These are phyloP conservation scores for Nansenia antarctica DNA, from an alignment of 2,113 vertebrate genomes.

Conservation along the genomic window DNA sequence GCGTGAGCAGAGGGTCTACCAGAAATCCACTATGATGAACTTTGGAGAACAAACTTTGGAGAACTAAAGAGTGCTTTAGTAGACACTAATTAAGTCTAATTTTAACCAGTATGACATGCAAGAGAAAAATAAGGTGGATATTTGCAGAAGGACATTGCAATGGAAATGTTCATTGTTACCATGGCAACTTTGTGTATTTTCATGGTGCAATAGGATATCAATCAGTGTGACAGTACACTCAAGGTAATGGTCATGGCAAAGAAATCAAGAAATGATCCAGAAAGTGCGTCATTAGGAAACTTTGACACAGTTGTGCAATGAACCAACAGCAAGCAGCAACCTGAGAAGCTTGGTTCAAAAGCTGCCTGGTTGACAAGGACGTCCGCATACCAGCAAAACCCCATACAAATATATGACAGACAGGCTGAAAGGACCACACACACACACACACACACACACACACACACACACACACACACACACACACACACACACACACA, in stretches of 20 bases:
- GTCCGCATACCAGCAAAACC: constrained; percentile 33
- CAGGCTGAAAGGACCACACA: not conserved
- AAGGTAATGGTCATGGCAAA: constrained; percentile 27
- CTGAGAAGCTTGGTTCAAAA: constrained; percentile 15
- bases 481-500: not conserved
- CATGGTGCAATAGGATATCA: constrained; percentile 33
- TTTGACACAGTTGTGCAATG: constrained; percentile 8
- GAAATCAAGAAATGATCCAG: constrained; percentile 21
- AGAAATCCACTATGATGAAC: too few species aligned
- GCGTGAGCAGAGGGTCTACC: too few species aligned
- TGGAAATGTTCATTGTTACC: constrained; percentile 64
- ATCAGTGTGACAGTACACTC: constrained; percentile 7
- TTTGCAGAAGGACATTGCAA: not conserved
- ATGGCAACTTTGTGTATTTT: constrained; percentile 61
- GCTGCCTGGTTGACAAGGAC: constrained; percentile 27
- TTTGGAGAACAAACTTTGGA: too few species aligned
- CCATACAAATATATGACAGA: constrained; percentile 24
- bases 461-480: too few species aligned
- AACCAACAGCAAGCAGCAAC: constrained; percentile 37
- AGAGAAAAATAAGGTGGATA: too few species aligned
- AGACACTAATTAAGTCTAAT: too few species aligned
- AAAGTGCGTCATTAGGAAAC: constrained; percentile 11
- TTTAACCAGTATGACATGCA: too few species aligned
- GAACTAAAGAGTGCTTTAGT: too few species aligned
- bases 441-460: not conserved